phyloP scores from a whole-genome alignment of 2,797 vertebrate genomes.

The Podargus strigoides region DNA sequence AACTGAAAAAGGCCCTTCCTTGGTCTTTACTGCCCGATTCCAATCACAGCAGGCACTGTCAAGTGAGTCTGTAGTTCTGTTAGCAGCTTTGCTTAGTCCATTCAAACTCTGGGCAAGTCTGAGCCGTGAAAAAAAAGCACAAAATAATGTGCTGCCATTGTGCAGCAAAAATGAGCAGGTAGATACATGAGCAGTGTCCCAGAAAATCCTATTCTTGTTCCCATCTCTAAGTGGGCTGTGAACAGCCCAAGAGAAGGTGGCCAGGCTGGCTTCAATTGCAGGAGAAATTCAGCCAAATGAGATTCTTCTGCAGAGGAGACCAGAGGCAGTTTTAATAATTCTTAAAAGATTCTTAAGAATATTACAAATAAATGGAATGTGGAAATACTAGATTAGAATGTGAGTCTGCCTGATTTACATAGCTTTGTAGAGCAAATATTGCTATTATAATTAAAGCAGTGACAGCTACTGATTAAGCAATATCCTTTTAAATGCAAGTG shows the following conservation, averaged over 20 bases:
- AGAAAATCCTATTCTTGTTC: not conserved
- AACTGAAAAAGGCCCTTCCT: not conserved
- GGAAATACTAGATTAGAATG: not conserved
- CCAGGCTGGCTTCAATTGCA: not conserved
- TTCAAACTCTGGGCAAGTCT: not conserved
- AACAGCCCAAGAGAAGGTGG: not conserved
- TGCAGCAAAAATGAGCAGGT: not conserved
- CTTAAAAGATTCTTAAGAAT: not conserved
- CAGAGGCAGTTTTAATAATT: not conserved
- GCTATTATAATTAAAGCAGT: not conserved
- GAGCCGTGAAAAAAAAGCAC: not conserved
- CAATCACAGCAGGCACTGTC: not conserved
- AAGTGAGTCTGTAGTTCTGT: not conserved
- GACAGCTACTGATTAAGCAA: not conserved
- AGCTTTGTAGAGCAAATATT: not conserved
- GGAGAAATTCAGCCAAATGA: not conserved
- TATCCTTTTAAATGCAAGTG: not conserved
- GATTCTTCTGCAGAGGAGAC: not conserved
- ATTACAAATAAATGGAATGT: not conserved
- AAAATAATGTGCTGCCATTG: not conserved
- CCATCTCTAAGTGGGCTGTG: not conserved
- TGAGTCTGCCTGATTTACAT: not conserved
- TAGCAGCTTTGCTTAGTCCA: not conserved
- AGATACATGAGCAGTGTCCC: not conserved
- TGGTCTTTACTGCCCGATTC: not conserved